Conservation (phyloP, 1,140 invertebrate genomes). For the Cryptotermes secundus region DNA sequence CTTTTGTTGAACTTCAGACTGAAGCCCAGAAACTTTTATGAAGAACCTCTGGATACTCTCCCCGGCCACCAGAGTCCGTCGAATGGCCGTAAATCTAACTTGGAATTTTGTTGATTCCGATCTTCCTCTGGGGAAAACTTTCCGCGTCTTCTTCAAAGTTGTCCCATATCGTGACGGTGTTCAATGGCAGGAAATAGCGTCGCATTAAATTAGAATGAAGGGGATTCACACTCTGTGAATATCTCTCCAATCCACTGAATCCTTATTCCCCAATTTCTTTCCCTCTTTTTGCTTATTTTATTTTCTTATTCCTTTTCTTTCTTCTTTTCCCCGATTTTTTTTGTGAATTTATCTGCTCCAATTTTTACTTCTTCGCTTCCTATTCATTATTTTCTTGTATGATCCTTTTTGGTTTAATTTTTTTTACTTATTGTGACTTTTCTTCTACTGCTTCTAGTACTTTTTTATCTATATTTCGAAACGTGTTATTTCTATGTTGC, state of each 20-base stretch:
- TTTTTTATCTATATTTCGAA: no score
- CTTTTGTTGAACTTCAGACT: neutral
- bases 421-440: no score
- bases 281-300: no score
- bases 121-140: neutral
- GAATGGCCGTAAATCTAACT: conserved; percentile 7
- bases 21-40: neutral
- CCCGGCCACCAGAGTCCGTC: neutral
- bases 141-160: neutral
- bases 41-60: neutral
- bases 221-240: neutral
- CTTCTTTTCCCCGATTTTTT: neutral
- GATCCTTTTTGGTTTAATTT: no score
- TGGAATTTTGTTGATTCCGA: neutral
- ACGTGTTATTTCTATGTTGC: no score
- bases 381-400: no score
- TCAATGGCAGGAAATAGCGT: neutral
- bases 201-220: conserved; percentile 4
- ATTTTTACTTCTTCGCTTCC: no score
- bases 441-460: no score
- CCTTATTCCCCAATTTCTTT: neutral
- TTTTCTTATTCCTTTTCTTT: neutral
- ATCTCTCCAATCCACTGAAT: neutral
- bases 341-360: no score
- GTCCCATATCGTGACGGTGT: neutral